Percentiles rank a stretch among this genome's conserved stretches.
Evolutionary conservation across 2,888 invertebrate species (phyloP).

Genomic region (Endomychus coccineus): DNA sequence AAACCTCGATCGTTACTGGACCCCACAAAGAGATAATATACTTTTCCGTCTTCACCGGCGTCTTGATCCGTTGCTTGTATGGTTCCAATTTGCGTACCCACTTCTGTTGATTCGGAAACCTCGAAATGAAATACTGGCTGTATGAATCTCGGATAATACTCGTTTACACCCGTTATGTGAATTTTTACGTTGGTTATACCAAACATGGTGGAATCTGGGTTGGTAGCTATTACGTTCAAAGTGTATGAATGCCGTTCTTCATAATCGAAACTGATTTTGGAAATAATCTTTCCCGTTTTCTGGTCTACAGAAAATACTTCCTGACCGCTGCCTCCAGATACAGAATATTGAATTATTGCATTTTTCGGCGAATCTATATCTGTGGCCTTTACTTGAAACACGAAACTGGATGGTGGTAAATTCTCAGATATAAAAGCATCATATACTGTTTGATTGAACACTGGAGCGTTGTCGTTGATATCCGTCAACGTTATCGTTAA

Average conservation of each 20-base stretch:
- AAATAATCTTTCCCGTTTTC: conserved; percentile 67
- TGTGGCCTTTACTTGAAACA: conserved; percentile 66
- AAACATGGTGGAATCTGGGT: conserved; percentile 78
- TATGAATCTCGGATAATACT: conserved; percentile 80
- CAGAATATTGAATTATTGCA: conserved; percentile 75
- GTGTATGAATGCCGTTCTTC: conserved; percentile 72
- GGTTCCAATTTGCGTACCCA: conserved; percentile 76
- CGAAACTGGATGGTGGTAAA: conserved; percentile 63
- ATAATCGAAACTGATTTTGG: conserved; percentile 75
- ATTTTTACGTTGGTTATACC: conserved; percentile 66
- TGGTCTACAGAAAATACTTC: conserved; percentile 71
- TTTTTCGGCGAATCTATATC: conserved; percentile 87
- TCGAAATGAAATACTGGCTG: conserved; percentile 88
- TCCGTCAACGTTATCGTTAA: conserved; percentile 83
- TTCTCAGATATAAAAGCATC: conserved; percentile 79
- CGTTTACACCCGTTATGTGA: conserved; percentile 78
- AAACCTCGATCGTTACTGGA: conserved; percentile 90
- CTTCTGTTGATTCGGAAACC: conserved; percentile 84
- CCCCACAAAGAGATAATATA: conserved; percentile 88
- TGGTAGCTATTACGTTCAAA: conserved; percentile 73
- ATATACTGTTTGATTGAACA: conserved; percentile 70
- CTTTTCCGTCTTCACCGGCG: conserved; percentile 77
- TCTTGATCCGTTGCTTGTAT: conserved; percentile 87
- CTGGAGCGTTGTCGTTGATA: conserved; percentile 88
- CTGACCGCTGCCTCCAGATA: conserved; percentile 67